Evolutionary conservation across 2,888 invertebrate genomes (phyloP).

Genomic region (Capitulum mitella): DNA sequence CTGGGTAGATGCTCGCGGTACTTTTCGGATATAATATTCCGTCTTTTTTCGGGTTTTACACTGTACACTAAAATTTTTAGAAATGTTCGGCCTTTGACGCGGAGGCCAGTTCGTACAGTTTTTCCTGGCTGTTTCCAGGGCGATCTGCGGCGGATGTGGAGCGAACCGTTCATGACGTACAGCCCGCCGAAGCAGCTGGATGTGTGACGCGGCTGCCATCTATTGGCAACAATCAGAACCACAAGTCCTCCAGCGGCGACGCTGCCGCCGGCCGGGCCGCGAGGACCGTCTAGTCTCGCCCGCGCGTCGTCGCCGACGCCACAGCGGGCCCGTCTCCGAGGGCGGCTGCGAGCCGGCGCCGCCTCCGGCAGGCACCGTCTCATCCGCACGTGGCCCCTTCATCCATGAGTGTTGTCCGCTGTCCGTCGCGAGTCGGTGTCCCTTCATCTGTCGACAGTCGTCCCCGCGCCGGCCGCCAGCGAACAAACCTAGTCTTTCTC

Average conservation of each 20-base stretch:
- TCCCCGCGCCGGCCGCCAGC: not conserved
- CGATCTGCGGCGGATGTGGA: conserved; percentile 95
- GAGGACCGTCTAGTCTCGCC: not conserved
- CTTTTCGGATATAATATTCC: too few relatives aligned
- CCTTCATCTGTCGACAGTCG: not conserved
- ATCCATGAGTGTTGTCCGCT: conserved; percentile 3
- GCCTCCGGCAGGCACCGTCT: not conserved
- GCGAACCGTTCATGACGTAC: conserved; percentile 65
- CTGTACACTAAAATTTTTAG: too few relatives aligned
- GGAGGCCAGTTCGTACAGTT: too few relatives aligned
- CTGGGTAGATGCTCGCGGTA: too few relatives aligned
- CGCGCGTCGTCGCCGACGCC: not conserved
- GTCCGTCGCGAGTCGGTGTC: not conserved
- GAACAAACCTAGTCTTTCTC: conserved; percentile 24
- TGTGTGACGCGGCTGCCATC: conserved; percentile 32
- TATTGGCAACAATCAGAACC: not conserved
- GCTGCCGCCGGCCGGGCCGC: not conserved
- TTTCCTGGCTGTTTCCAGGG: conserved; percentile 56
- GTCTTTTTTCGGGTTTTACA: too few relatives aligned
- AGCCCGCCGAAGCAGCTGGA: conserved; percentile 34
- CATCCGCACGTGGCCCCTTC: not conserved
- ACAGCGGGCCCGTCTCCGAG: not conserved
- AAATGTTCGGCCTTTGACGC: too few relatives aligned
- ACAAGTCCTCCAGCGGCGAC: not conserved
- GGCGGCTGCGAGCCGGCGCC: not conserved